These are phyloP conservation scores for Pantala flavescens DNA, from an alignment of 1,140 invertebrate genomes.

Conservation along the genomic window DNA sequence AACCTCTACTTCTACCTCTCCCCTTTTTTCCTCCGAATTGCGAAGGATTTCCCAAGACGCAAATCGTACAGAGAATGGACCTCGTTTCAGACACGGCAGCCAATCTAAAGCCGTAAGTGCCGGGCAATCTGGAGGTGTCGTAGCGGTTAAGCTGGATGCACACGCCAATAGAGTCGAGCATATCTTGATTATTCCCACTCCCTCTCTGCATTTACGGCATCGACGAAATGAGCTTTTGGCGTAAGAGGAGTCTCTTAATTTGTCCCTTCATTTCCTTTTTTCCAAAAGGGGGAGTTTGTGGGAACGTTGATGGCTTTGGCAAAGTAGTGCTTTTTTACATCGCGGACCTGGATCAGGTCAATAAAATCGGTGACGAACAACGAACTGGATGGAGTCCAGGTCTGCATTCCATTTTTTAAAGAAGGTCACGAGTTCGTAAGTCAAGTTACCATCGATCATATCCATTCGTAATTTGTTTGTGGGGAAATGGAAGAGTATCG, in stretches of 20 bases:
- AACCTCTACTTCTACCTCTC: background rate
- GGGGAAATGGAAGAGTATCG: too few relatives aligned
- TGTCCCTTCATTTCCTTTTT: background rate
- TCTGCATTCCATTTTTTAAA: too few relatives aligned
- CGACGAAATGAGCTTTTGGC: background rate
- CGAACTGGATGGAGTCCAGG: too few relatives aligned
- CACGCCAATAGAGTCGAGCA: background rate
- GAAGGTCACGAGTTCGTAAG: too few relatives aligned
- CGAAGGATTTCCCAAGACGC: background rate
- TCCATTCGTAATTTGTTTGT: too few relatives aligned
- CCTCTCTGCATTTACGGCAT: background rate
- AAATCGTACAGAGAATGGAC: background rate
- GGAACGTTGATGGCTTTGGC: too few relatives aligned
- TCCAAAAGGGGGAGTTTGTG: too few relatives aligned
- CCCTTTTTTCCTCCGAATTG: background rate
- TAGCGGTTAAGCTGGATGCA: background rate
- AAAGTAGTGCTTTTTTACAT: too few relatives aligned
- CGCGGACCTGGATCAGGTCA: too few relatives aligned
- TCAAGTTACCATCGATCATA: too few relatives aligned
- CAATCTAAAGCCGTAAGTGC: conserved; percentile 5
- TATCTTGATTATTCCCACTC: background rate
- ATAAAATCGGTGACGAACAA: too few relatives aligned
- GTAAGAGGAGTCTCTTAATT: background rate
- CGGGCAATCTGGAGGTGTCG: background rate
- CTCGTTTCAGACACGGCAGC: background rate